These are phyloP conservation scores for Sebastes schlegelii DNA, from an alignment of 2,113 vertebrate species.

Conservation along the genomic window DNA sequence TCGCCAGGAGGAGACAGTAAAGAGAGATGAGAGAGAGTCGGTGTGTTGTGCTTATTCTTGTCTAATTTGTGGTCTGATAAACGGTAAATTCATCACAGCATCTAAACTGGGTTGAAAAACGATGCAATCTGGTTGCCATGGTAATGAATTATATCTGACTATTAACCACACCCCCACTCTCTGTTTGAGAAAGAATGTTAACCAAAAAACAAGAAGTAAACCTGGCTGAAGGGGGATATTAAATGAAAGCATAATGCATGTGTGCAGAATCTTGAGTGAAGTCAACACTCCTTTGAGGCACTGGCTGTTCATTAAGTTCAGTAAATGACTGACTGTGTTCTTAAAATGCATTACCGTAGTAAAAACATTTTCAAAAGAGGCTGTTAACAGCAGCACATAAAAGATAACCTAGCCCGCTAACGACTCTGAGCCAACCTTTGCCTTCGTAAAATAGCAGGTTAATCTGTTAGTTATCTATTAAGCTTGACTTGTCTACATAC, in stretches of 20 bases:
- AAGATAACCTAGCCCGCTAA: conserved; percentile 25
- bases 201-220: no score
- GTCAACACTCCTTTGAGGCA: conserved; percentile 40
- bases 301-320: conserved; percentile 31
- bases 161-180: no score
- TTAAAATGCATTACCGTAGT: conserved; percentile 19
- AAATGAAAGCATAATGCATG: conserved; percentile 33
- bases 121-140: no score
- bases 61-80: no score
- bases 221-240: no score
- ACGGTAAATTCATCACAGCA: no score
- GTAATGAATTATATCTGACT: no score
- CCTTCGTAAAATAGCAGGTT: conserved; percentile 32
- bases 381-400: conserved; percentile 32
- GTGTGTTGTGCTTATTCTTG: no score
- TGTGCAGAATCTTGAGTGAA: conserved; percentile 36
- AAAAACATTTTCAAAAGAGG: conserved; percentile 32
- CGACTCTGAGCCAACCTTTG: conserved; percentile 12
- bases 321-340: conserved; percentile 28
- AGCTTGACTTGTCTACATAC: conserved; percentile 34
- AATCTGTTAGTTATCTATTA: conserved; percentile 36
- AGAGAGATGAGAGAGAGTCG: no score
- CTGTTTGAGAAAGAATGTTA: no score
- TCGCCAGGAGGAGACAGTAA: no score
- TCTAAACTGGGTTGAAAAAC: no score